Conservation (phyloP, 2,888 invertebrate species). For the Mythimna loreyi region DNA sequence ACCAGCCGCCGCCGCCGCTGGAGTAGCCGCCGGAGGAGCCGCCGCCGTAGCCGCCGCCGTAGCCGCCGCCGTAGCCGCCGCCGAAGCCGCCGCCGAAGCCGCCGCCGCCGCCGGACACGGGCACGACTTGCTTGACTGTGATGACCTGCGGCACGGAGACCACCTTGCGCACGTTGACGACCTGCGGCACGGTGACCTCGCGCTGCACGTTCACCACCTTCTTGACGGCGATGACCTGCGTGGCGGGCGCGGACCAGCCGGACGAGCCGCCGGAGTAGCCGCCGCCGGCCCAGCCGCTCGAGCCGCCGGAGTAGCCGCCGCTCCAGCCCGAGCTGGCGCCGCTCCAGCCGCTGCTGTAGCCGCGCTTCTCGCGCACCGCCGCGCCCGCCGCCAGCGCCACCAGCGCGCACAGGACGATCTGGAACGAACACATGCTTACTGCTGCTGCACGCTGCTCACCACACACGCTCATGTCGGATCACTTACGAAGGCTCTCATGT, state of each 20-base stretch:
- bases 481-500: slow-evolving; percentile 63
- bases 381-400: slow-evolving; percentile 46
- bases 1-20: slow-evolving; percentile 59
- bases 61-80: slow-evolving; percentile 37
- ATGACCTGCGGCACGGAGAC: slow-evolving; percentile 78
- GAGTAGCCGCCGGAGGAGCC: slow-evolving; percentile 31
- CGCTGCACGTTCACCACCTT: slow-evolving; percentile 74
- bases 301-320: slow-evolving; percentile 30
- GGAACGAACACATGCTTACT: slow-evolving; percentile 24
- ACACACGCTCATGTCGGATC: not conserved
- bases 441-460: not conserved
- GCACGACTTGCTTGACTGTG: slow-evolving; percentile 73
- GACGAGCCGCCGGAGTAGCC: slow-evolving; percentile 26
- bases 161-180: slow-evolving; percentile 73
- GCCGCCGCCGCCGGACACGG: slow-evolving; percentile 58
- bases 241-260: slow-evolving; percentile 60
- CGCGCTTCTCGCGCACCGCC: slow-evolving; percentile 56
- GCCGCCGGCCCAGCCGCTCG: too few species aligned
- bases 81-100: slow-evolving; percentile 39
- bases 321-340: slow-evolving; percentile 30
- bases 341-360: slow-evolving; percentile 50
- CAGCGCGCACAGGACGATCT: slow-evolving; percentile 46
- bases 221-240: slow-evolving; percentile 70
- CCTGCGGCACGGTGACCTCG: slow-evolving; percentile 71
- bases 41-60: slow-evolving; percentile 28